Evolutionary conservation across 2,797 vertebrate species (phyloP).

Genomic region (Cossypha niveicapilla): DNA sequence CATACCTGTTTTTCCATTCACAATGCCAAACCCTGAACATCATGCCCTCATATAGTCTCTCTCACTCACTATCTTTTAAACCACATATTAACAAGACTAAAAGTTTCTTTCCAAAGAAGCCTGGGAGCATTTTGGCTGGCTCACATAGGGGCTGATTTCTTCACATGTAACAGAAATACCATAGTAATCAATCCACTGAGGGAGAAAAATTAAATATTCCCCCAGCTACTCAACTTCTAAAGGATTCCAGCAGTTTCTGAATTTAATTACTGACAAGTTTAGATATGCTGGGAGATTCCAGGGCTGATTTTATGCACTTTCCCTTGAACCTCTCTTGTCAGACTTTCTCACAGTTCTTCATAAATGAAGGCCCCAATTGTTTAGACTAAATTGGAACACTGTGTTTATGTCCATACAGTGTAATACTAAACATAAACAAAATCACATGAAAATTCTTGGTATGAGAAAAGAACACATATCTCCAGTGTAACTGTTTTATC

Average conservation of each 20-base stretch:
- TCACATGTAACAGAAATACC: conserved; percentile 29
- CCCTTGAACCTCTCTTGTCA: background rate
- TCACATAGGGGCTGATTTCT: background rate
- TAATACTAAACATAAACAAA: conserved; percentile 44
- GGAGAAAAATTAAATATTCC: conserved; percentile 38
- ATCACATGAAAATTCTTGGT: conserved; percentile 39
- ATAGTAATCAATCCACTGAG: conserved; percentile 32
- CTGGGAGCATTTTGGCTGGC: conserved; percentile 17
- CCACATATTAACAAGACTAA: background rate
- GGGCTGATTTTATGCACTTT: background rate
- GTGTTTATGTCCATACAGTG: conserved; percentile 57
- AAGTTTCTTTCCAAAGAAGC: background rate
- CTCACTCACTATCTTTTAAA: background rate
- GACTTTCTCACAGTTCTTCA: conserved; percentile 60
- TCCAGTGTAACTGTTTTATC: background rate
- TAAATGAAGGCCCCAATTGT: conserved; percentile 52
- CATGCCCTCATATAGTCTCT: background rate
- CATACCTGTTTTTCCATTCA: background rate
- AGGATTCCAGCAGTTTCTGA: conserved; percentile 41
- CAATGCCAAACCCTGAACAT: background rate
- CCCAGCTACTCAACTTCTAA: conserved; percentile 37
- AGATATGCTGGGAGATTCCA: conserved; percentile 18
- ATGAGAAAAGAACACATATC: conserved; percentile 36
- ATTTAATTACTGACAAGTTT: conserved; percentile 26
- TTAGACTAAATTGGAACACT: conserved; percentile 63